Evolutionary conservation across 2,888 invertebrate genomes (phyloP).

Genomic region (Nephrocerus scutellatus): DNA sequence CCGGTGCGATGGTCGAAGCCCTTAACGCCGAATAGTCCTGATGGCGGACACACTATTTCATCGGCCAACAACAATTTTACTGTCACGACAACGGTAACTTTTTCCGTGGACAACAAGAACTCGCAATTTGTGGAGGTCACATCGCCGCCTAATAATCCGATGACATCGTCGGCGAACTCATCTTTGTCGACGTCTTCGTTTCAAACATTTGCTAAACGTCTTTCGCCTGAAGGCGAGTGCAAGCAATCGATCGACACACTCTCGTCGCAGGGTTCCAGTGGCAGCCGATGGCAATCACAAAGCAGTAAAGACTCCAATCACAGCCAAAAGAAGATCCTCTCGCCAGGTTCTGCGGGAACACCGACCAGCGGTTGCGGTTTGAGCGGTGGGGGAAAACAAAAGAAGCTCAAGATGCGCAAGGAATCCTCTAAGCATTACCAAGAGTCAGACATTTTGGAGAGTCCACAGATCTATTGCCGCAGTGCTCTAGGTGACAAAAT

Average conservation of each 20-base stretch:
- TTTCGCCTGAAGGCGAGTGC: conserved; percentile 61
- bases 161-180: conserved; percentile 33
- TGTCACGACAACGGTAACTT: conserved; percentile 80
- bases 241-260: conserved; percentile 55
- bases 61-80: conserved; percentile 65
- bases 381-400: conserved; percentile 29
- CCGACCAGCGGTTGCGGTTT: conserved; percentile 42
- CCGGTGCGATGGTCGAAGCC: conserved; percentile 83
- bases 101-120: conserved; percentile 54
- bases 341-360: conserved; percentile 45
- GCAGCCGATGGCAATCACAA: conserved; percentile 41
- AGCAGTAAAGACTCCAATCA: conserved; percentile 55
- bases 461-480: conserved; percentile 72
- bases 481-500: conserved; percentile 86
- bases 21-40: conserved; percentile 50
- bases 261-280: conserved; percentile 55
- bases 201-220: conserved; percentile 61
- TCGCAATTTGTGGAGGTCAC: conserved; percentile 43
- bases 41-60: conserved; percentile 29
- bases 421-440: conserved; percentile 64
- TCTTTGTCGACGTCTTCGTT: conserved; percentile 37
- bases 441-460: conserved; percentile 78
- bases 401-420: conserved; percentile 52
- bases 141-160: conserved; percentile 38
- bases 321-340: conserved; percentile 48